Conservation (phyloP, 2,113 vertebrate species). For the Galbula dea region DNA sequence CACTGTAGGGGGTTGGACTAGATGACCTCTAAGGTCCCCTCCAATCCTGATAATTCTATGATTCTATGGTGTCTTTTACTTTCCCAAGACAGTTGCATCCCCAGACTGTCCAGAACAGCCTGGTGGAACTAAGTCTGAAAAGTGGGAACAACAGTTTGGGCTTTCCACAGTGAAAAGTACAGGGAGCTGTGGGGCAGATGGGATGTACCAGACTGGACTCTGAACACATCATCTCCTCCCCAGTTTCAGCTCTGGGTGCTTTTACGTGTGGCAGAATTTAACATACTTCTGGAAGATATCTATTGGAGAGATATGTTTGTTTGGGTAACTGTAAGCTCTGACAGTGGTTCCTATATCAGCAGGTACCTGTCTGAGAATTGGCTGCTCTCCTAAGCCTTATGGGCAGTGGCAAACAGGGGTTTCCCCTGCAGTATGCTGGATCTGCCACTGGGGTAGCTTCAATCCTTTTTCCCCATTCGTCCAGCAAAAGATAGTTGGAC, state of each 20-base stretch:
- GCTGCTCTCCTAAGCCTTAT: not conserved
- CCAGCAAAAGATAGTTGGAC: not conserved
- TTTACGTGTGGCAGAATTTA: not conserved
- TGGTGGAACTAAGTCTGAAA: not conserved
- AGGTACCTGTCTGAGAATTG: not conserved
- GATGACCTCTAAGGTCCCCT: too few species aligned
- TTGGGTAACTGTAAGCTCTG: not conserved
- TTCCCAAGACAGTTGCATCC: not conserved
- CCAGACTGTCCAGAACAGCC: not conserved
- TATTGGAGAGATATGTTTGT: not conserved
- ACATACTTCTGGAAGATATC: not conserved
- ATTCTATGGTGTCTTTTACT: too few species aligned
- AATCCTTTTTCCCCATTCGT: not conserved
- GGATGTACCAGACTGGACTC: not conserved
- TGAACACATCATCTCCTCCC: not conserved
- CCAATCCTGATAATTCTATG: too few species aligned
- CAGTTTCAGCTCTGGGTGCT: not conserved
- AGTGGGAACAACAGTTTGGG: not conserved
- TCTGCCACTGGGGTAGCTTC: not conserved
- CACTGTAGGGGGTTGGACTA: too few species aligned
- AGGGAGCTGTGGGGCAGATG: not conserved
- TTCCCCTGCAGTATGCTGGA: not conserved
- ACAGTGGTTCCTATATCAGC: not conserved
- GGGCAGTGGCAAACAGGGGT: not conserved
- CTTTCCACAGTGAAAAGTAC: not conserved